Percentiles rank a stretch among this genome's conserved stretches.
These are phyloP conservation scores for Sphenopsis melanotis DNA, from an alignment of 2,797 vertebrate genomes.

Conservation along the genomic window DNA sequence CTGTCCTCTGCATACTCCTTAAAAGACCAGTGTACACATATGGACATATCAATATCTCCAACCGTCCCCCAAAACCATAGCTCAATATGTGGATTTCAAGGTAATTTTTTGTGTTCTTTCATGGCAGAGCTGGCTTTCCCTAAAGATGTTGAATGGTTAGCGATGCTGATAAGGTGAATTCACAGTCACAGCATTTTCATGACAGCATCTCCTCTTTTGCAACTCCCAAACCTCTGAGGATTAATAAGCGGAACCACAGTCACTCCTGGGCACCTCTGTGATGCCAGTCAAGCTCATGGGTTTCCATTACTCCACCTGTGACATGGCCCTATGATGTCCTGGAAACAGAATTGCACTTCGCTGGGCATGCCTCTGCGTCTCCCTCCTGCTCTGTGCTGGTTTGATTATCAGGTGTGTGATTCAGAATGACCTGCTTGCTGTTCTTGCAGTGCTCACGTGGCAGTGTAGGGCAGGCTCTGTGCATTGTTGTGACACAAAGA, in stretches of 20 bases:
- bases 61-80: not conserved
- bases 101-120: not conserved
- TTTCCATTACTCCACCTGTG: not conserved
- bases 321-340: not conserved
- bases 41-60: not conserved
- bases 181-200: not conserved
- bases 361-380: rapidly evolving
- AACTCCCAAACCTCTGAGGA: not conserved
- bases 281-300: not conserved
- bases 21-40: not conserved
- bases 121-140: not conserved
- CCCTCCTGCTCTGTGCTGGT: not conserved
- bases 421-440: not conserved
- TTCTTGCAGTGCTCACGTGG: not conserved
- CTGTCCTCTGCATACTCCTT: not conserved
- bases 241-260: not conserved
- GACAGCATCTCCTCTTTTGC: not conserved
- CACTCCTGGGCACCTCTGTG: not conserved
- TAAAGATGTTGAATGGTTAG: not conserved
- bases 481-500: not conserved
- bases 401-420: not conserved
- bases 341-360: not conserved
- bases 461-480: not conserved
- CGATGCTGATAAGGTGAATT: not conserved
- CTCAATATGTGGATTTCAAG: not conserved